A percentile compares a stretch with the other conserved stretches of the same genome.
phyloP scores from a whole-genome alignment of 1,140 invertebrate species.

The Cyclina sinensis region DNA sequence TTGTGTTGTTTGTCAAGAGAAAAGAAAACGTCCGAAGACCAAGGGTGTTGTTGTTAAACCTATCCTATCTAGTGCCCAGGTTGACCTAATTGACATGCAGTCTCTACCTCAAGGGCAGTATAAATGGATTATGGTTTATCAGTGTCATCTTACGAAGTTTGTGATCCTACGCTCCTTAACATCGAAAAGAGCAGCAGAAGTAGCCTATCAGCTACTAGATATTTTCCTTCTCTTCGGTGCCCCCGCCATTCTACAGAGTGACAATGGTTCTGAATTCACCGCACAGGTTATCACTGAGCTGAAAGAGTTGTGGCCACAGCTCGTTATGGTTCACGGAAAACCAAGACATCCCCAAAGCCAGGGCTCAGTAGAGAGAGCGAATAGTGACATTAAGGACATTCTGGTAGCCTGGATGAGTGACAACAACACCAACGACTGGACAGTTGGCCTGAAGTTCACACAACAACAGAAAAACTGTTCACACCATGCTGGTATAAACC shows the following conservation, averaged over 20 bases:
- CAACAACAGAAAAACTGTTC: no score
- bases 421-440: slow-evolving; percentile 70
- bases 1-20: no score
- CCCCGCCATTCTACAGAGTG: no score
- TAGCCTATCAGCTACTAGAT: no score
- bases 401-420: slow-evolving; percentile 70
- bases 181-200: slow-evolving; percentile 38
- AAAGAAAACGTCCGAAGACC: no score
- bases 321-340: slow-evolving; percentile 74
- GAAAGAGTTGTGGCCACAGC: slow-evolving; percentile 69
- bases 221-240: no score
- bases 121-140: slow-evolving; percentile 45
- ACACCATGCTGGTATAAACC: no score
- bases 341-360: slow-evolving; percentile 74
- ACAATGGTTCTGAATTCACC: slow-evolving; percentile 73
- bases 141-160: slow-evolving; percentile 53
- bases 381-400: slow-evolving; percentile 74
- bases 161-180: background rate
- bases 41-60: no score
- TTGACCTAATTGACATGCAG: slow-evolving; percentile 62
- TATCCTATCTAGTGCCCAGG: slow-evolving; percentile 40
- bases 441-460: no score
- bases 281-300: slow-evolving; percentile 66
- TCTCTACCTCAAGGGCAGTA: slow-evolving; percentile 1
- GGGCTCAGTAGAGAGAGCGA: slow-evolving; percentile 72